Conservation (phyloP, 2,113 vertebrate genomes). For the Sorex araneus region DNA sequence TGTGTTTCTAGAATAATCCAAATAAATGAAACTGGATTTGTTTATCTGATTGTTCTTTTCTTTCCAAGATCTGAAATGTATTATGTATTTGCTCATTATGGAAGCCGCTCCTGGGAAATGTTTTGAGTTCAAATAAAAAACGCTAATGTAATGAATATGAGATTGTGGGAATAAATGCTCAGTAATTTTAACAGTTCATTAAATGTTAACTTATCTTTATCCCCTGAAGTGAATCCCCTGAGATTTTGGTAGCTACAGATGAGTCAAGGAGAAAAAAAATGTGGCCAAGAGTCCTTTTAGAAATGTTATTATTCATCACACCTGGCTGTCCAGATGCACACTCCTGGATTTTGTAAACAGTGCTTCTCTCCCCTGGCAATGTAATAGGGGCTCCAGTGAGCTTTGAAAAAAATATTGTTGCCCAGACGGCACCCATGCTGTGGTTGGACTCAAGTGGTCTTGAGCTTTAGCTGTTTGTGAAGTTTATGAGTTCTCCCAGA, state of each 20-base stretch:
- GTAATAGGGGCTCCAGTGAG: background rate
- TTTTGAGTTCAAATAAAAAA: conserved; percentile 38
- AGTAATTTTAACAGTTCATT: conserved; percentile 2
- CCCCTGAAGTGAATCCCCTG: background rate
- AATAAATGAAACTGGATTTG: conserved; percentile 1
- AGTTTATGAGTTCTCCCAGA: background rate
- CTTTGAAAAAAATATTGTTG: background rate
- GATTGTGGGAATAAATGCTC: conserved; percentile 24
- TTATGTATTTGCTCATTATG: conserved; percentile 16
- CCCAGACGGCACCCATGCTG: background rate
- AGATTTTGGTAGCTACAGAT: conserved; percentile 16
- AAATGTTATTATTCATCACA: background rate
- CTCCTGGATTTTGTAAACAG: background rate
- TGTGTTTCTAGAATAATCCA: background rate
- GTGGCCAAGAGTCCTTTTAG: background rate
- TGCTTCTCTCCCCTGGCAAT: background rate
- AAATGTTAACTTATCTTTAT: background rate
- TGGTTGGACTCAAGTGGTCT: background rate
- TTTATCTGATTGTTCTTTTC: background rate
- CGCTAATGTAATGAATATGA: conserved; percentile 26
- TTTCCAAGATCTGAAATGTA: conserved; percentile 22
- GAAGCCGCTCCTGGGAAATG: conserved; percentile 27
- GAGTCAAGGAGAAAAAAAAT: background rate
- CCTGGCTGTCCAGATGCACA: background rate
- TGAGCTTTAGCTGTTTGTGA: background rate